Evolutionary conservation across 2,888 invertebrate genomes (phyloP), one percentile per base, ranked within the genome.

Genomic region (Harpagoxenus sublaevis): DNA sequence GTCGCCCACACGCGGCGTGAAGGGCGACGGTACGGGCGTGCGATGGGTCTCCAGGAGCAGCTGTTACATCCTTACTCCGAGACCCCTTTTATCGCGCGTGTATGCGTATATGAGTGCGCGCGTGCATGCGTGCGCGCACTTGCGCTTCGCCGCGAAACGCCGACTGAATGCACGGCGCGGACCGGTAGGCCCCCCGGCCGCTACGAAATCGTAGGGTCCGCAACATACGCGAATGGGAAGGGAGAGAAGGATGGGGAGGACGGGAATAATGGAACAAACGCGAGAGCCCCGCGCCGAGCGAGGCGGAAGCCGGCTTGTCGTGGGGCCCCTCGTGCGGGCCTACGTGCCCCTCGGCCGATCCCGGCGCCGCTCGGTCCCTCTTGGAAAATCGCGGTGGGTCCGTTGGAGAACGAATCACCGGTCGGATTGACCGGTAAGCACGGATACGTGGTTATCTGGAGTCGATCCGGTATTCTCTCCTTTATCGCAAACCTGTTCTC

Each of bases 311-410:
- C 88, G 91, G 86, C 89, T 84, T 87, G 68, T 86, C 8, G 71
- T 86, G 89, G 79, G 89, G 84, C 89, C 82, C 89, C 79, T 86
- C 15, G 71, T 86, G 89, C 77, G 89, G 83, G 88, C 82, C 89
- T 77, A 73, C 84, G 85, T 88, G 84, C 83, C 81, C 68, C 77
- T 87, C 90, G 89, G 86, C 86, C 86, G 86, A 88, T 84, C 87
- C 92, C 93, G 93, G 89, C 74, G 77, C 82, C 83, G 60, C 83
- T 91, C 93, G 93, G 88, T 57, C 65, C 10, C 39, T n/a, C 65
- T 89, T 91, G 92, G 82, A 45, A 83, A 42, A 35, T 39, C 35
- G 48, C 42, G 0, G 12, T 15, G 39, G 18, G 15, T 12, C 45
- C 28, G 35, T n/a, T 5, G 85, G 73, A 12, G 39, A 79, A 35